phyloP scores from a whole-genome alignment of 2,113 vertebrate genomes.

The Gorsachius goisagi region DNA sequence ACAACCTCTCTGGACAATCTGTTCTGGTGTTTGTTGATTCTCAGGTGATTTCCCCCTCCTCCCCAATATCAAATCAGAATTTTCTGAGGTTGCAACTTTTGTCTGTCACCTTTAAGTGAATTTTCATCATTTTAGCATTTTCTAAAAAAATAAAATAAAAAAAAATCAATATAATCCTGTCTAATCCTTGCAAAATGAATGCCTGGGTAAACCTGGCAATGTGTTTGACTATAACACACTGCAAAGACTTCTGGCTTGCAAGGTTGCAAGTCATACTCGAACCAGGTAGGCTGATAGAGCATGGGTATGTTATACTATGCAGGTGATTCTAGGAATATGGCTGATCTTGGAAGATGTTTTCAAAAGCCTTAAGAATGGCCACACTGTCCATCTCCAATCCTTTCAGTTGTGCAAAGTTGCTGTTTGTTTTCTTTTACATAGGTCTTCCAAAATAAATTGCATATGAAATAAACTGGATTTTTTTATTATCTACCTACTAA shows the following conservation, averaged over 20 bases:
- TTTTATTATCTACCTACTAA: neutral
- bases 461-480: too few species aligned
- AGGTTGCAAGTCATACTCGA: neutral
- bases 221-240: neutral
- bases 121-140: neutral
- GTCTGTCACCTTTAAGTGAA: neutral
- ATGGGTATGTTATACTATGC: accelerated
- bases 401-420: neutral
- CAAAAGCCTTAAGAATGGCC: neutral
- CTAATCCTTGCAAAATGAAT: neutral
- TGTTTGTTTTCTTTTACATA: neutral
- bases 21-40: neutral
- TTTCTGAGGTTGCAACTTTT: neutral
- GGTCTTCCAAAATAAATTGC: neutral
- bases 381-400: neutral
- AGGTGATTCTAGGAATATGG: neutral
- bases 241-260: neutral
- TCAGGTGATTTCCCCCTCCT: neutral
- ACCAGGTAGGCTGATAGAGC: neutral
- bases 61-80: neutral
- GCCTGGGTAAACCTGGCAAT: neutral
- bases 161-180: neutral
- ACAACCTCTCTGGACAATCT: neutral
- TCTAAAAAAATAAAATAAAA: neutral
- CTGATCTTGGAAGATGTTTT: neutral